Conservation (phyloP, 2,797 vertebrate species). For the Mustela erminea region DNA sequence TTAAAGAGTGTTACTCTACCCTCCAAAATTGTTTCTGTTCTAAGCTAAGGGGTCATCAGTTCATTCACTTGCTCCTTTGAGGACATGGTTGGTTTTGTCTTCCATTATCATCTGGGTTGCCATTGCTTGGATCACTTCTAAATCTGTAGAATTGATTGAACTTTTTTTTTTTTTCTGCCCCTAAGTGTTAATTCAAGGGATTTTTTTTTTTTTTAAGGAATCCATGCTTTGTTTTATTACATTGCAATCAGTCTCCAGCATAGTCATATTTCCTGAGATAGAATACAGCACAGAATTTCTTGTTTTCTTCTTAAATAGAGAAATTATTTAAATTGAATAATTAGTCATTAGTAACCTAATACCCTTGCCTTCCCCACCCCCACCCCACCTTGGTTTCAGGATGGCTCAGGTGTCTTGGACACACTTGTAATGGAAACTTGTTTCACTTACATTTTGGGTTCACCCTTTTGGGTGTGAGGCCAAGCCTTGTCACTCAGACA, state of each 20-base stretch:
- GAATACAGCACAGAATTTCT: background rate
- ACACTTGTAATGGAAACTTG: constrained; percentile 67
- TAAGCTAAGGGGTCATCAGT: background rate
- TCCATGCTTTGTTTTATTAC: background rate
- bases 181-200: background rate
- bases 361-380: background rate
- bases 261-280: background rate
- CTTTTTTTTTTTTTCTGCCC: background rate
- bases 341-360: background rate
- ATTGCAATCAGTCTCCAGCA: background rate
- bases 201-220: background rate
- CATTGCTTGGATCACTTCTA: background rate
- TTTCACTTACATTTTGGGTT: constrained; percentile 73
- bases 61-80: background rate
- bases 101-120: background rate
- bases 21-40: background rate
- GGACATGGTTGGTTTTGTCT: background rate
- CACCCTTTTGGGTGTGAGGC: constrained; percentile 70
- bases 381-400: background rate
- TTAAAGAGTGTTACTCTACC: background rate
- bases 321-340: constrained; percentile 45
- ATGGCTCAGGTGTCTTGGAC: background rate
- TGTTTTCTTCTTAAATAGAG: constrained; percentile 39
- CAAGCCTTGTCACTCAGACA: constrained; percentile 60
- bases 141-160: background rate